Percentiles rank a stretch among this genome's conserved stretches.
Conservation (phyloP, 2,797 vertebrate species). For the Anguilla pacifica region DNA sequence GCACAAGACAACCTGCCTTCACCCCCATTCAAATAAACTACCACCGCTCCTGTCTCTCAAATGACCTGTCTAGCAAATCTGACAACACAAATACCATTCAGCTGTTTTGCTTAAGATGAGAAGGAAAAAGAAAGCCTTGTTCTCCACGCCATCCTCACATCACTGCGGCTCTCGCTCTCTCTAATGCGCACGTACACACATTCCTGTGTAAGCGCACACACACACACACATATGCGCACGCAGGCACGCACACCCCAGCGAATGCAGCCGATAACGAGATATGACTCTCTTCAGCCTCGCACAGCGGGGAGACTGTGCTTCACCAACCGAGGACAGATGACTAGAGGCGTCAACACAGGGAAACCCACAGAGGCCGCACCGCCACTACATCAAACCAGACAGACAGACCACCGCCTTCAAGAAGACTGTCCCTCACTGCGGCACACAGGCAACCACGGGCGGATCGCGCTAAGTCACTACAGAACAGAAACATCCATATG, state of each 20-base stretch:
- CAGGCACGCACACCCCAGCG: constrained; percentile 20
- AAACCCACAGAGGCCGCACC: neutral
- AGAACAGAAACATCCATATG: constrained; percentile 49
- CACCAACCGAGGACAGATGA: constrained; percentile 41
- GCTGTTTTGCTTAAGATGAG: neutral
- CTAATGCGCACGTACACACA: neutral
- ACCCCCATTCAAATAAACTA: neutral
- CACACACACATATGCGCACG: constrained; percentile 20
- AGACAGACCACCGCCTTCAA: neutral
- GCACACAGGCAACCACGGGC: neutral
- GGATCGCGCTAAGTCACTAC: neutral
- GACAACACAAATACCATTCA: neutral
- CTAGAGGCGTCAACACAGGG: neutral
- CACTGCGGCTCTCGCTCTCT: constrained; percentile 21
- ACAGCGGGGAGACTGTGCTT: constrained; percentile 33
- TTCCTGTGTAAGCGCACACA: too few relatives aligned
- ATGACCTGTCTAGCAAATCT: neutral
- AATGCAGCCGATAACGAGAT: constrained; percentile 13
- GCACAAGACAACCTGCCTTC: neutral
- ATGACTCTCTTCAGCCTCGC: constrained; percentile 30
- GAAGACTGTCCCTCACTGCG: neutral
- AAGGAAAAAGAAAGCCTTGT: neutral
- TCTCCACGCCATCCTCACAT: neutral
- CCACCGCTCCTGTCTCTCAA: neutral
- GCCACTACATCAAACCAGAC: neutral